These are phyloP conservation scores for Trilocha varians DNA, from an alignment of 2,888 invertebrate species.

Conservation along the genomic window DNA sequence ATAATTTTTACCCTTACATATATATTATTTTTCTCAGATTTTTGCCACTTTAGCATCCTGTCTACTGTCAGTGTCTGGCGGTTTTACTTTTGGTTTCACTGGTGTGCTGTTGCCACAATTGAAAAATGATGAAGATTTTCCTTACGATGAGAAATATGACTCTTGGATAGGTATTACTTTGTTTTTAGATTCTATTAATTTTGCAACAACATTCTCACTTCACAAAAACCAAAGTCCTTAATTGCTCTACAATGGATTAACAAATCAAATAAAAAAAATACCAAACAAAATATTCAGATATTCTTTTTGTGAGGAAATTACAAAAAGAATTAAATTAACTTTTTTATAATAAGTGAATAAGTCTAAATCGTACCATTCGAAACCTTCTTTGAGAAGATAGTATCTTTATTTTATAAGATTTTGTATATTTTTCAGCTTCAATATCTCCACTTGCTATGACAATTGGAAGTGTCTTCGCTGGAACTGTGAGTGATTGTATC, in stretches of 20 bases:
- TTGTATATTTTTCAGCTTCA: slow-evolving; percentile 29
- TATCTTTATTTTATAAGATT: too few species aligned
- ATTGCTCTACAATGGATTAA: too few species aligned
- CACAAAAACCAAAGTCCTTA: too few species aligned
- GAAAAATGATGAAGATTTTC: slow-evolving; percentile 12
- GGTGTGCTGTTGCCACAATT: slow-evolving; percentile 24
- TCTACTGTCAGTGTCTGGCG: slow-evolving; percentile 20
- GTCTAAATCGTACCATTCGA: too few species aligned
- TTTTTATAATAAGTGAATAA: too few species aligned
- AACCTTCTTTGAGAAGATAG: too few species aligned
- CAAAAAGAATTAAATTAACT: too few species aligned
- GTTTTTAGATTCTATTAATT: not conserved
- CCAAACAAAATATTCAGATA: too few species aligned
- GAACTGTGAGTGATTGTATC: slow-evolving; percentile 31
- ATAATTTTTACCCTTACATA: too few species aligned
- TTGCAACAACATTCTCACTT: too few species aligned
- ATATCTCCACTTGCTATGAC: slow-evolving; percentile 33
- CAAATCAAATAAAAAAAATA: too few species aligned
- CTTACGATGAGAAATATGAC: slow-evolving; percentile 17
- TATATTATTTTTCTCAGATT: slow-evolving; percentile 9
- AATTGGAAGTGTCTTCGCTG: slow-evolving; percentile 31
- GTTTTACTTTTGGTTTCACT: slow-evolving; percentile 23
- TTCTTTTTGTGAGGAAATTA: too few species aligned
- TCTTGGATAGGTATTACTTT: slow-evolving; percentile 24
- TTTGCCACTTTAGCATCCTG: slow-evolving; percentile 17